phyloP scores from a whole-genome alignment of 2,113 vertebrate genomes.

The Clinocottus analis region DNA sequence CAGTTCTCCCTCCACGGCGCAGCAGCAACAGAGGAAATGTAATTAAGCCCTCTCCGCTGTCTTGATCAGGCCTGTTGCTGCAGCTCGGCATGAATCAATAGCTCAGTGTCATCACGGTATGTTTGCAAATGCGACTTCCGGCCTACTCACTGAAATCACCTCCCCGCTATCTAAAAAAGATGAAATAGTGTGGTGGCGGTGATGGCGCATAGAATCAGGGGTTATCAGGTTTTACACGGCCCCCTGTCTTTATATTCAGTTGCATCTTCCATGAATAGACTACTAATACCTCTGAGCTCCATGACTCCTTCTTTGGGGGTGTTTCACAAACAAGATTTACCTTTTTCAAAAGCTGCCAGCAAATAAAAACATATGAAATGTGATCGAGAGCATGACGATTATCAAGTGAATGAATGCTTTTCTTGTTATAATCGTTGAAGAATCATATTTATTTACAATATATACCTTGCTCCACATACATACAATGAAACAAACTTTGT shows the following conservation, averaged over 20 bases:
- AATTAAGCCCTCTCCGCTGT: slow-evolving; percentile 37
- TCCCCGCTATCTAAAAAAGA: background rate
- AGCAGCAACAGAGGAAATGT: slow-evolving; percentile 34
- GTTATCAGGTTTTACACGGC: background rate
- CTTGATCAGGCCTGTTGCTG: slow-evolving; percentile 34
- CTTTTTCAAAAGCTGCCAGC: background rate
- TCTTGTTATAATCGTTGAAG: no score
- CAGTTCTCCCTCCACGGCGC: slow-evolving; percentile 18
- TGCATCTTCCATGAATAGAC: background rate
- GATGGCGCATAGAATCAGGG: background rate
- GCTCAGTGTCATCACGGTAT: slow-evolving; percentile 28
- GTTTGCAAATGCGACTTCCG: slow-evolving; percentile 16
- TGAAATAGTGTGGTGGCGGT: background rate
- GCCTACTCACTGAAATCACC: slow-evolving; percentile 8
- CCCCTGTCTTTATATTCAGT: background rate
- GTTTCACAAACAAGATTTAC: slow-evolving; percentile 3
- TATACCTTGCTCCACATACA: no score
- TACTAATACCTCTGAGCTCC: background rate
- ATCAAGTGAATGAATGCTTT: no score
- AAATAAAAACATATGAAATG: no score
- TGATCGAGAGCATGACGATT: no score
- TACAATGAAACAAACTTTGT: background rate
- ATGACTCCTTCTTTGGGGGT: slow-evolving; percentile 1
- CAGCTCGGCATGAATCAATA: slow-evolving; percentile 47
- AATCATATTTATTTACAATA: no score